Conservation (phyloP, 2,113 vertebrate genomes). For the Bostrychus sinensis region DNA sequence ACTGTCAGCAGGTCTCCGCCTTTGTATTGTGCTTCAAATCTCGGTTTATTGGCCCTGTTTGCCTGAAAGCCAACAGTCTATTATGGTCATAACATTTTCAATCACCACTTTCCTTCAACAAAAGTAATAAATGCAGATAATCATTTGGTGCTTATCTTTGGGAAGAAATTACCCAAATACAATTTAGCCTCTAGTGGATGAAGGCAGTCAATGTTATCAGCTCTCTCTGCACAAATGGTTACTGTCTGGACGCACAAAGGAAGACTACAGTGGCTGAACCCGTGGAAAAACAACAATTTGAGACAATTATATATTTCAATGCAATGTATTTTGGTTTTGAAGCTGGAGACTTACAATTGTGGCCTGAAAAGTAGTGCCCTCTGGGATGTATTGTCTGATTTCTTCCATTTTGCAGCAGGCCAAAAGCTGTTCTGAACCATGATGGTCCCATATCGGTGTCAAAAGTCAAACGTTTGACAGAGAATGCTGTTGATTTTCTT, state of each 20-base stretch:
- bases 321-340: background rate
- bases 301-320: slow-evolving; percentile 23
- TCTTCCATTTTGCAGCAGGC: background rate
- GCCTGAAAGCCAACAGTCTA: slow-evolving; percentile 13
- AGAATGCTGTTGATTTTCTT: background rate
- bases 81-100: slow-evolving; percentile 7
- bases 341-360: slow-evolving; percentile 10
- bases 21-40: slow-evolving; percentile 14
- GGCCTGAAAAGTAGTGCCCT: slow-evolving; percentile 44
- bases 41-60: slow-evolving; percentile 13
- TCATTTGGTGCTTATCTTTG: slow-evolving; percentile 29
- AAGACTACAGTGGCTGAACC: slow-evolving; percentile 9
- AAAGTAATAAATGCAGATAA: slow-evolving; percentile 38
- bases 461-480: slow-evolving; percentile 1
- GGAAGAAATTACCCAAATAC: slow-evolving; percentile 38
- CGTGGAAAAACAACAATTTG: slow-evolving; percentile 20
- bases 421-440: slow-evolving; percentile 8
- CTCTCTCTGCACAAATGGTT: slow-evolving; percentile 28
- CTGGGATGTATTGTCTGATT: slow-evolving; percentile 39
- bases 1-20: slow-evolving; percentile 1
- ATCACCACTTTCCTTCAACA: slow-evolving; percentile 4
- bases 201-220: slow-evolving; percentile 55
- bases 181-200: slow-evolving; percentile 39
- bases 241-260: slow-evolving; percentile 25
- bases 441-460: background rate